Percentiles rank a stretch among this genome's conserved stretches.
These are phyloP conservation scores for Tachina fera DNA, from an alignment of 2,888 invertebrate species.

Conservation along the genomic window DNA sequence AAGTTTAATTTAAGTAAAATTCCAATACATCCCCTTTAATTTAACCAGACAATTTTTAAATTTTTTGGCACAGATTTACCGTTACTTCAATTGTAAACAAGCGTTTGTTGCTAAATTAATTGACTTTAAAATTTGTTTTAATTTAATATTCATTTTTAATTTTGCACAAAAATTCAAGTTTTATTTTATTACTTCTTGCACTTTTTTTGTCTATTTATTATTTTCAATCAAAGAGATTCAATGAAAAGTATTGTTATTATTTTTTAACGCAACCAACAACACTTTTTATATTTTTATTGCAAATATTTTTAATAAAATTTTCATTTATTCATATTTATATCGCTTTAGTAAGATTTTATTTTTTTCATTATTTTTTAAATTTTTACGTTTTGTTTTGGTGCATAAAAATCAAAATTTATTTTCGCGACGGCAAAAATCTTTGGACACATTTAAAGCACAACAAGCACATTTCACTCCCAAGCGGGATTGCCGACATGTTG, in stretches of 20 bases:
- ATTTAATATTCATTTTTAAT: neutral
- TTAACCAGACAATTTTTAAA: neutral
- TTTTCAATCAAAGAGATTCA: too few species aligned
- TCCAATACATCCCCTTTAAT: too few species aligned
- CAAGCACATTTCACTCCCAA: slow-evolving; percentile 45
- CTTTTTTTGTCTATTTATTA: neutral
- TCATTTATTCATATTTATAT: neutral
- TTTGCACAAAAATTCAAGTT: neutral
- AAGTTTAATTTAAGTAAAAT: too few species aligned
- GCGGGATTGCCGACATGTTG: slow-evolving; percentile 52
- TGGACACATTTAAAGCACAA: slow-evolving; percentile 46
- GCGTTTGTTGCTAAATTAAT: slow-evolving; percentile 17
- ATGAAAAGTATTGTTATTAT: neutral
- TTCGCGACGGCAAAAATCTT: slow-evolving; percentile 60
- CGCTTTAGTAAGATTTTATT: neutral
- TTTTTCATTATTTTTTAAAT: neutral
- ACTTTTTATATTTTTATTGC: slow-evolving; percentile 4
- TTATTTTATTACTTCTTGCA: neutral
- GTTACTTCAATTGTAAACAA: neutral
- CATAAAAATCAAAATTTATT: slow-evolving; percentile 21
- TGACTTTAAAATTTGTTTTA: slow-evolving; percentile 39
- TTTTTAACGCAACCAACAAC: neutral
- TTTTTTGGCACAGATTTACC: neutral
- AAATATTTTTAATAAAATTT: slow-evolving; percentile 1
- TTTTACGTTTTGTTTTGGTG: slow-evolving; percentile 11